Base-by-base conservation (phyloP, 2,113 vertebrate species). In the Chionis minor region DNA sequence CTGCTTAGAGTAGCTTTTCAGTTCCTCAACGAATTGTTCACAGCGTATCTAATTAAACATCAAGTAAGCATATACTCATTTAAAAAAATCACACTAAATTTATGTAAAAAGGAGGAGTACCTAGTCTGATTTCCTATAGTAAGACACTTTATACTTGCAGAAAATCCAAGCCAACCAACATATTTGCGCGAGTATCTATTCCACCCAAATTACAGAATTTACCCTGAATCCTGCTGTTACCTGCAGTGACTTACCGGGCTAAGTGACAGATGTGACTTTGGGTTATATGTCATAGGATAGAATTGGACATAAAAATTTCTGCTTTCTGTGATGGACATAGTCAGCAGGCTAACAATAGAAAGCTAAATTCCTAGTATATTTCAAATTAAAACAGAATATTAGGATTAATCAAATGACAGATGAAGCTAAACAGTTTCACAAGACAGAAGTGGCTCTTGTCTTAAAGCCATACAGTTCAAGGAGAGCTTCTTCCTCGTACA, bases 1-100 rank as follows among this genome's bases (percentile, higher is more conserved):
- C 92, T 99, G 98, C 81, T 97, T 96, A 19, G 96, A 86, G 47
- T 98, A 99, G 93, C 96, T 98, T 78, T 99, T 97, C 71, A 99
- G 63, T 69, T 99, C 99, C 88, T 99, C 98, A 94, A 97, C 38
- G 96, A 99, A 98, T 52, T 94, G 95, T 62, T 99, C 98, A 78
- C 98, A 97, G 40, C 97, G 93, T 72, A 98, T 66, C 99, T 99
- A 88, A 63, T 67, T 38, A 81, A 90, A 83, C 20, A 81, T 55
- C 9, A 81, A 26, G 24, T 10, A 79, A 78, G 42, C 12, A 70
- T 5, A 58, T 10, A 75, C 4, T 80, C 1, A 67, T 66, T 84
- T 58, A 8, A 3, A 38, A 84, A 81, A 72, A 15, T 5, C 52
- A 74, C 7, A 56, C 66, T n/a, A 33, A 28, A 73, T 52, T 47